Evolutionary conservation across 2,113 vertebrate species (phyloP).

Genomic region (Tichodroma muraria): DNA sequence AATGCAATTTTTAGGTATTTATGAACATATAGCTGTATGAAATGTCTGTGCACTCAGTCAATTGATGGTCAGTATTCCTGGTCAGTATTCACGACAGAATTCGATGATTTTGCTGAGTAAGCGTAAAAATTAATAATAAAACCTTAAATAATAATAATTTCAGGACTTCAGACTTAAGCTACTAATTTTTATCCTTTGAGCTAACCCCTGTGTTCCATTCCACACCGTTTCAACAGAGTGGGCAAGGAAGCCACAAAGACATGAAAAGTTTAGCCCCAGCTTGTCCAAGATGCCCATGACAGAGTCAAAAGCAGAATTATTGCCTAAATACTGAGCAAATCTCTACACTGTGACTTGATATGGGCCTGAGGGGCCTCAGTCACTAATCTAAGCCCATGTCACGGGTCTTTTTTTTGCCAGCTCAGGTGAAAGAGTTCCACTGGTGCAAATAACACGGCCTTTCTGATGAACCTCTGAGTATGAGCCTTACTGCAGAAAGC

Average conservation of each 20-base stretch:
- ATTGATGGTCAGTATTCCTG: background rate
- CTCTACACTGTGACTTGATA: background rate
- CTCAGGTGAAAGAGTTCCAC: background rate
- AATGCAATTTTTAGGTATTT: background rate
- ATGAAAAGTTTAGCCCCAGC: background rate
- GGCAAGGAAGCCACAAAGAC: background rate
- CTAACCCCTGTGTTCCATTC: background rate
- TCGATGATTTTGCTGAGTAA: background rate
- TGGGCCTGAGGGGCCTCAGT: background rate
- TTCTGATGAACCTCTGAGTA: background rate
- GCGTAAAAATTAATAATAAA: background rate
- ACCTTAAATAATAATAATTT: background rate
- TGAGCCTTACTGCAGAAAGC: background rate
- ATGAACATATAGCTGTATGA: background rate
- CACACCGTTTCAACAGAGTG: background rate
- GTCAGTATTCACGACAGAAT: background rate
- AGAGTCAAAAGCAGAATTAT: background rate
- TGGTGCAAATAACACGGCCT: background rate
- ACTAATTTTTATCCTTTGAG: background rate
- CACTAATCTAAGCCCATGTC: background rate
- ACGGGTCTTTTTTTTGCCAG: background rate
- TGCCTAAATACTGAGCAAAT: background rate
- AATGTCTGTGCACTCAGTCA: background rate
- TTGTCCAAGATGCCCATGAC: background rate
- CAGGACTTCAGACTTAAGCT: background rate